These are phyloP conservation scores for Trematocara marginatum DNA, from an alignment of 2,113 vertebrate species.

Conservation along the genomic window DNA sequence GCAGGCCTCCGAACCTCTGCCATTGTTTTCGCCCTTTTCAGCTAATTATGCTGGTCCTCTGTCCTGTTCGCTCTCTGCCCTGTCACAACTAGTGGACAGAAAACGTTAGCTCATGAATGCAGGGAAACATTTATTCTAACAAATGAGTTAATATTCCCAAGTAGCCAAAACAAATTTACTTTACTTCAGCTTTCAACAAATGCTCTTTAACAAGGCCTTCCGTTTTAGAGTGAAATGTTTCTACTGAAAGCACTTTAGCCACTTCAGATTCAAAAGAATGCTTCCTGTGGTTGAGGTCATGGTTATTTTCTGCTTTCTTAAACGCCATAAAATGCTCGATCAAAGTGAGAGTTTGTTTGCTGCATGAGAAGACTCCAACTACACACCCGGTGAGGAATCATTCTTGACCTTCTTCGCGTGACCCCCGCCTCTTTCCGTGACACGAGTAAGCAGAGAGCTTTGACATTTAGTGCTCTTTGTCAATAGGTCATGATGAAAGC, in stretches of 20 bases:
- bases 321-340: not conserved
- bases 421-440: slow-evolving; percentile 34
- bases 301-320: not conserved
- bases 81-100: not conserved
- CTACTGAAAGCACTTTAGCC: not conserved
- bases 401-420: slow-evolving; percentile 47
- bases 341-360: not conserved
- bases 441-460: slow-evolving; percentile 52
- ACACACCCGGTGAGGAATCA: not conserved
- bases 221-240: too few species aligned
- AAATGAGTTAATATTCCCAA: not conserved
- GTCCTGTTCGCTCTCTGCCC: not conserved
- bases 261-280: not conserved
- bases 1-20: not conserved
- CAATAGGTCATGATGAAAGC: slow-evolving; percentile 65
- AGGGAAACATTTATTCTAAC: not conserved
- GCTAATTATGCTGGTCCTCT: not conserved
- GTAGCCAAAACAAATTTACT: too few species aligned
- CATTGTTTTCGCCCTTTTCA: not conserved
- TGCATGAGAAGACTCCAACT: not conserved
- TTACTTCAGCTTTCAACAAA: too few species aligned
- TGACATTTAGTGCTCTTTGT: slow-evolving; percentile 64
- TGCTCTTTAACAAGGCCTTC: too few species aligned
- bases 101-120: not conserved
- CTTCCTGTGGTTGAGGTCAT: not conserved